Percentiles rank a stretch among this genome's conserved stretches.
These are phyloP conservation scores for Lanistes nyassanus DNA, from an alignment of 1,140 invertebrate genomes.

Conservation along the genomic window DNA sequence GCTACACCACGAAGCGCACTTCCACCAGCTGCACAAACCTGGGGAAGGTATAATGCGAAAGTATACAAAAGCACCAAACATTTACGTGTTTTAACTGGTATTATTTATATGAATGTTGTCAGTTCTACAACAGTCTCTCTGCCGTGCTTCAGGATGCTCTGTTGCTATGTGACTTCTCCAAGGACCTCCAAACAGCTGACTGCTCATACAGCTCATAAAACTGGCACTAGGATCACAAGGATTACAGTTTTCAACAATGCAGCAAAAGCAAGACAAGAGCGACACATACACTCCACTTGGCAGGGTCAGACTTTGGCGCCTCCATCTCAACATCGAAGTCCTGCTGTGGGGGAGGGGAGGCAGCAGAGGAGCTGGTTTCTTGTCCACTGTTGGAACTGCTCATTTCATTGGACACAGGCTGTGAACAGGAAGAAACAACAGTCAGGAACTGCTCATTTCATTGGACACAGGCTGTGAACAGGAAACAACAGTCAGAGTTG, in stretches of 20 bases:
- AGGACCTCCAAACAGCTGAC: no score
- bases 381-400: constrained; percentile 51
- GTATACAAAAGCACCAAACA: no score
- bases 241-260: not conserved
- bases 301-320: constrained; percentile 74
- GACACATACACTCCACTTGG: constrained; percentile 78
- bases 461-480: constrained; percentile 22
- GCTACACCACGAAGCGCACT: not conserved
- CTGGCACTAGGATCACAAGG: no score
- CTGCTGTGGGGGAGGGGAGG: constrained; percentile 56
- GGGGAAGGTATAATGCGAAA: not conserved
- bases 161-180: no score
- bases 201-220: no score
- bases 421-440: not conserved
- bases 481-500: not conserved
- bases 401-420: constrained; percentile 32
- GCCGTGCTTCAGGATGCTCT: no score
- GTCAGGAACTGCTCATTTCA: constrained; percentile 41
- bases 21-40: not conserved
- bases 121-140: no score
- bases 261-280: not conserved
- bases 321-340: constrained; percentile 47
- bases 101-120: no score
- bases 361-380: constrained; percentile 49
- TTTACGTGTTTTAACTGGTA: no score